phyloP scores from a whole-genome alignment of 2,888 invertebrate species.

The Sesia bembeciformis region DNA sequence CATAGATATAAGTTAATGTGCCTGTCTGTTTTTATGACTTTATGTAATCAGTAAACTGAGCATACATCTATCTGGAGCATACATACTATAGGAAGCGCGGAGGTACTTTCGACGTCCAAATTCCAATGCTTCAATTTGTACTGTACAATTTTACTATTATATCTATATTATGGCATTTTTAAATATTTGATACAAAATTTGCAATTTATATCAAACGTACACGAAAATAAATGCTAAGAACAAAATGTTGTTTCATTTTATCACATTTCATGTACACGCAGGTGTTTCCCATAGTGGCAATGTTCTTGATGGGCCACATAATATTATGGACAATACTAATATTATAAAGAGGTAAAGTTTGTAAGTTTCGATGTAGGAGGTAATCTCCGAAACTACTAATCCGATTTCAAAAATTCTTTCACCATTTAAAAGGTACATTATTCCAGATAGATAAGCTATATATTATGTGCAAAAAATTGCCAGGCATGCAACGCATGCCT shows the following conservation, averaged over 20 bases:
- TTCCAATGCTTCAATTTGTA: constrained; percentile 44
- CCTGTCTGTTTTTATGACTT: constrained; percentile 36
- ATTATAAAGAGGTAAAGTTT: too few species aligned
- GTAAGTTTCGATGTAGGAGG: too few species aligned
- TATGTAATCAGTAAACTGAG: background rate
- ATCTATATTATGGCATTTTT: constrained; percentile 56
- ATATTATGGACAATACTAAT: too few species aligned
- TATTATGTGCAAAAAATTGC: too few species aligned
- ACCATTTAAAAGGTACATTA: too few species aligned
- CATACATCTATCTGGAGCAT: background rate
- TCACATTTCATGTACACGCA: too few species aligned
- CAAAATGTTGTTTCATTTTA: constrained; percentile 13
- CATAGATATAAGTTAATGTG: constrained; percentile 50
- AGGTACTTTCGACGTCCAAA: background rate
- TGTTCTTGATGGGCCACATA: too few species aligned
- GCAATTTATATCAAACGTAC: constrained; percentile 66
- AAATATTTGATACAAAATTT: constrained; percentile 65
- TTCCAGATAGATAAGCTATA: too few species aligned
- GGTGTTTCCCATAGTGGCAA: too few species aligned
- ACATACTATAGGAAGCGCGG: background rate
- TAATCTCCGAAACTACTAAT: too few species aligned
- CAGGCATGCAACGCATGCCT: too few species aligned
- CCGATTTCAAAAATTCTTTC: too few species aligned
- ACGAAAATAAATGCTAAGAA: constrained; percentile 60
- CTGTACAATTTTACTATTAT: constrained; percentile 47